Base-by-base conservation (phyloP, 2,888 invertebrate genomes). In the Barypeithes pellucidus region DNA sequence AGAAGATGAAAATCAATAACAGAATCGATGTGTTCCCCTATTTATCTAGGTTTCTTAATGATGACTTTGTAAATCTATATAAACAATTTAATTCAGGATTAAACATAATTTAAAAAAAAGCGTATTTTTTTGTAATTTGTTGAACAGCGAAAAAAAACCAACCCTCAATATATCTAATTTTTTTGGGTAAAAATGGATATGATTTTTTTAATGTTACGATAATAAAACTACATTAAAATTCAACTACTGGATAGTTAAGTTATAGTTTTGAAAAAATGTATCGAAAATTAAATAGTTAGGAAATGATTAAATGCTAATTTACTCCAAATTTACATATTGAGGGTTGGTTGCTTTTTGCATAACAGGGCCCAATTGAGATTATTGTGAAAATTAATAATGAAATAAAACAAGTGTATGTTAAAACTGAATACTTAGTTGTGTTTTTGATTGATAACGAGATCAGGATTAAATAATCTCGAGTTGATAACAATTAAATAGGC, bases 291-390 rank as follows among this genome's bases (percentile, higher is more conserved):
- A 43, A 43, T 16, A 43, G 0, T 16, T 43, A 14, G 7, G 7
- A 43, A 43, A 43, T 4, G 4, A 12, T 39, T 39, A 39, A 39
- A 39, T 3, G 39, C 7, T 24, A 29, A 29, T 29, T 29, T 4
- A 29, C 29, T 29, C 29, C 3, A 4, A 29, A 29, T 54, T 29
- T 54, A 22, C 14, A 29, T 1, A 11, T 59, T 59, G 59, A 18
- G 16, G 36, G 59, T 59, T 59, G 59, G 59, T 59, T 59, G 59
- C 59, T 39, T 59, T 59, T 59, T 59, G 59, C 36, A 18, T 59
- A 59, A 29, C 29, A 7, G 29, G 29, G 29, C 29, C 29, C 29
- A 29, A 29, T n/a, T n/a, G n/a, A n/a, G n/a, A n/a, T n/a, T n/a
- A n/a, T n/a, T n/a, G n/a, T n/a, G n/a, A n/a, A n/a, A n/a, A n/a